These are phyloP conservation scores for Bactericera cockerelli DNA, from an alignment of 1,140 invertebrate genomes.

Conservation along the genomic window DNA sequence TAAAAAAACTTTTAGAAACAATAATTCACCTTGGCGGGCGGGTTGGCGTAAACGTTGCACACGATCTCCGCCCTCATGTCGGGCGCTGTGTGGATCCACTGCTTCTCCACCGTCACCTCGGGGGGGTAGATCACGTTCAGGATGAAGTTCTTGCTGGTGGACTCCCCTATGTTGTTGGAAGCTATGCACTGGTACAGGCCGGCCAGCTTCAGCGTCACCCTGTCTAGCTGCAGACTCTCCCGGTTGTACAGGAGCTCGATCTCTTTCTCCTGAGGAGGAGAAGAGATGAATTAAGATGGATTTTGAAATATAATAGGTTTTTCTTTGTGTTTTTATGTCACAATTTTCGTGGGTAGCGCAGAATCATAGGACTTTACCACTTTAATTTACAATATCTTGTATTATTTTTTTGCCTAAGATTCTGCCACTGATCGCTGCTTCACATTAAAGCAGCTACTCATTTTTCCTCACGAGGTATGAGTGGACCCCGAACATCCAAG, in stretches of 20 bases:
- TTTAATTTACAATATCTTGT: too few species aligned
- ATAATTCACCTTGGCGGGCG: conserved; percentile 38
- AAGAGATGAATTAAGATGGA: conserved; percentile 11
- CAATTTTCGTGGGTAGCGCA: too few species aligned
- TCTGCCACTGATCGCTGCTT: too few species aligned
- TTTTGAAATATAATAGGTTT: too few species aligned
- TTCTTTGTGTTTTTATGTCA: too few species aligned
- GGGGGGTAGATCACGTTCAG: conserved; percentile 47
- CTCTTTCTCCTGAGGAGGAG: conserved; percentile 37
- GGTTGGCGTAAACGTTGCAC: conserved; percentile 48
- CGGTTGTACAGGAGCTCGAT: conserved; percentile 43
- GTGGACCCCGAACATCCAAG: too few species aligned
- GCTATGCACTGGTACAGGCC: conserved; percentile 56
- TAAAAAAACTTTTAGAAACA: too few species aligned
- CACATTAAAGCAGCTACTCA: too few species aligned
- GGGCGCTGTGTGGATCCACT: conserved; percentile 52
- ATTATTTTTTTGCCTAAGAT: too few species aligned
- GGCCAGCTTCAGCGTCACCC: conserved; percentile 42
- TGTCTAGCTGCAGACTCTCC: conserved; percentile 44
- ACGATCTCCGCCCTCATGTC: conserved; percentile 47
- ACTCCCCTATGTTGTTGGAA: conserved; percentile 52
- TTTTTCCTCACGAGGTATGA: too few species aligned
- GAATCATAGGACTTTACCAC: too few species aligned
- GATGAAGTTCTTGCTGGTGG: conserved; percentile 41
- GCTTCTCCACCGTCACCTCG: conserved; percentile 39